Percentiles rank a stretch among this genome's conserved stretches.
Evolutionary conservation across 2,888 invertebrate species (phyloP).

Genomic region (Tuberolachnus salignus): DNA sequence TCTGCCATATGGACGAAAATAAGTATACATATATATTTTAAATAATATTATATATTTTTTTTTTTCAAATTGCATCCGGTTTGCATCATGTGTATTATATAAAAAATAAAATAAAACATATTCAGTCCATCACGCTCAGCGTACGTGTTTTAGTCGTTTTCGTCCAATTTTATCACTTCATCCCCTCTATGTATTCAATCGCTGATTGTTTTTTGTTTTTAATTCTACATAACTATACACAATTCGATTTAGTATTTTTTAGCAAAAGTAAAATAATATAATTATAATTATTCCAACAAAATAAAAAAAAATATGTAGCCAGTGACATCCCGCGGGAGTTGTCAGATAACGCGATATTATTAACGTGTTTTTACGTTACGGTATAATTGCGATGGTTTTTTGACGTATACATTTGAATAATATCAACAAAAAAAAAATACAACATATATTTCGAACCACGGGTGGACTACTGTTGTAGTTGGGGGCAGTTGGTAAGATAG

Average conservation of each 20-base stretch:
- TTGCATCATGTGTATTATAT: not conserved
- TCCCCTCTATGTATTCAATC: not conserved
- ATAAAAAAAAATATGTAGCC: not conserved
- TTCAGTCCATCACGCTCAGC: not conserved
- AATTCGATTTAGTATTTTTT: not conserved
- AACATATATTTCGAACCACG: too few relatives aligned
- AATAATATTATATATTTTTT: not conserved
- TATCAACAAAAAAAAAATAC: too few relatives aligned
- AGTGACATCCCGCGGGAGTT: too few relatives aligned
- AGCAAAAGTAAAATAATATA: not conserved
- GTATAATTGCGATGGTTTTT: too few relatives aligned
- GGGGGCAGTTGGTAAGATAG: too few relatives aligned
- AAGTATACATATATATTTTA: not conserved
- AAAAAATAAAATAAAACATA: not conserved
- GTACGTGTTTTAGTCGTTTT: slow-evolving; percentile 13
- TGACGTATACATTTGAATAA: too few relatives aligned
- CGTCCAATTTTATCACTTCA: not conserved
- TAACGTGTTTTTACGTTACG: too few relatives aligned
- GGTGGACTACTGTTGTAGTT: too few relatives aligned
- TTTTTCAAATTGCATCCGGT: slow-evolving; percentile 23
- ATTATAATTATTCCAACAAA: not conserved
- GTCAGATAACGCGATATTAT: too few relatives aligned
- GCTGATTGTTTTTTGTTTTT: not conserved
- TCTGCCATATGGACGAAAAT: too few relatives aligned
- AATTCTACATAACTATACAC: not conserved